Evolutionary conservation across 2,797 vertebrate genomes (phyloP).

Genomic region (Sardinella longiceps): DNA sequence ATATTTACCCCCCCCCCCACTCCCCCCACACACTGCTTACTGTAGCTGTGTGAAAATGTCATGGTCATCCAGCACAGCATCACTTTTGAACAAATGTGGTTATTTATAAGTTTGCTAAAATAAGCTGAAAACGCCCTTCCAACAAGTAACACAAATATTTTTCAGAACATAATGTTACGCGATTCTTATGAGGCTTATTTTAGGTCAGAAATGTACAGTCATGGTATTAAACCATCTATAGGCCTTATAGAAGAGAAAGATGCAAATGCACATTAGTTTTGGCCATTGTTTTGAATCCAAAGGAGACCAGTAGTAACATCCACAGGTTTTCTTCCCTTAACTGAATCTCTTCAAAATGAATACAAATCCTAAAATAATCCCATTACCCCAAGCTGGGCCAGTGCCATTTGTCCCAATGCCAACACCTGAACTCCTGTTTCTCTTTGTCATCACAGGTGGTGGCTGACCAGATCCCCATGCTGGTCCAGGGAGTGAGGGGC

Average conservation of each 20-base stretch:
- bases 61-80: background rate
- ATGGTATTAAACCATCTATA: background rate
- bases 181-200: background rate
- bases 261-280: background rate
- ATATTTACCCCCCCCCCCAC: background rate
- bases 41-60: background rate
- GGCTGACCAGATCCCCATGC: slow-evolving; percentile 94
- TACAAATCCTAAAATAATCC: background rate
- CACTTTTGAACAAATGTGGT: background rate
- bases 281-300: background rate
- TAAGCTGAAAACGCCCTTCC: background rate
- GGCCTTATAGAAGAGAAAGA: background rate
- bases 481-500: slow-evolving; percentile 94
- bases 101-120: background rate
- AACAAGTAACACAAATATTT: background rate
- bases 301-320: background rate
- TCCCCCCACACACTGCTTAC: background rate
- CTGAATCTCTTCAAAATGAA: background rate
- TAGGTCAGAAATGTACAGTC: background rate
- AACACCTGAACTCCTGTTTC: background rate
- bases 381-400: background rate
- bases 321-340: background rate
- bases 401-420: background rate
- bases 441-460: slow-evolving; percentile 76
- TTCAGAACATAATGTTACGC: background rate